Percentiles rank a stretch among this genome's conserved stretches.
phyloP scores from a whole-genome alignment of 2,888 invertebrate species.

The Ennomos erosarius region DNA sequence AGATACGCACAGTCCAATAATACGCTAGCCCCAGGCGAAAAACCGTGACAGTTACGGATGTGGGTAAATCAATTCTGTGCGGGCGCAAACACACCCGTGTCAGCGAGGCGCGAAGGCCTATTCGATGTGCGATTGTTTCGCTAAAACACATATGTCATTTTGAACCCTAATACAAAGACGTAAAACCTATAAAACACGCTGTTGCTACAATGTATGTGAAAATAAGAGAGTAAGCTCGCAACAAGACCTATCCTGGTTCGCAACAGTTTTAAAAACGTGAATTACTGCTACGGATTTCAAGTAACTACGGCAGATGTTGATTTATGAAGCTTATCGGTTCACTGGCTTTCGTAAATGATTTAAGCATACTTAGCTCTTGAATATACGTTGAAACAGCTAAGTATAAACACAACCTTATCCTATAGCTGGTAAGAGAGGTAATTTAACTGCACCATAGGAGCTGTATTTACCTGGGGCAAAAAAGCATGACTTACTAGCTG shows the following conservation, averaged over 20 bases:
- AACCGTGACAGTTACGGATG: conserved; percentile 75
- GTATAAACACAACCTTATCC: no score
- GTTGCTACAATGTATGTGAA: conserved; percentile 5
- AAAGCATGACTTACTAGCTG: no score
- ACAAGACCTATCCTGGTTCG: neutral
- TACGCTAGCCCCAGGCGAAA: conserved; percentile 58
- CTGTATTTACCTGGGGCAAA: no score
- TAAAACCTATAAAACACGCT: conserved; percentile 60
- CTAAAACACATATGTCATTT: conserved; percentile 61
- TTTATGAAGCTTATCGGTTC: no score
- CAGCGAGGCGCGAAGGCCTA: conserved; percentile 58
- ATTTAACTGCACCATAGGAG: no score
- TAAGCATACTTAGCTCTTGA: no score
- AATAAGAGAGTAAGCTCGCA: conserved; percentile 3
- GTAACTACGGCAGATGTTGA: no score
- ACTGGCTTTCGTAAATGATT: no score
- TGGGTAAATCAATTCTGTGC: conserved; percentile 77
- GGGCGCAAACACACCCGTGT: conserved; percentile 74
- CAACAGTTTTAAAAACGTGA: neutral
- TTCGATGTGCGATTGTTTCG: conserved; percentile 65
- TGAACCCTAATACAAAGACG: conserved; percentile 67
- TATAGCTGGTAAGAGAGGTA: no score
- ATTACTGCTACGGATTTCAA: no score
- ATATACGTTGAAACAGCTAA: no score
- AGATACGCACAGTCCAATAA: conserved; percentile 57